phyloP scores from a whole-genome alignment of 2,888 invertebrate species.

The Sesamia inferens region DNA sequence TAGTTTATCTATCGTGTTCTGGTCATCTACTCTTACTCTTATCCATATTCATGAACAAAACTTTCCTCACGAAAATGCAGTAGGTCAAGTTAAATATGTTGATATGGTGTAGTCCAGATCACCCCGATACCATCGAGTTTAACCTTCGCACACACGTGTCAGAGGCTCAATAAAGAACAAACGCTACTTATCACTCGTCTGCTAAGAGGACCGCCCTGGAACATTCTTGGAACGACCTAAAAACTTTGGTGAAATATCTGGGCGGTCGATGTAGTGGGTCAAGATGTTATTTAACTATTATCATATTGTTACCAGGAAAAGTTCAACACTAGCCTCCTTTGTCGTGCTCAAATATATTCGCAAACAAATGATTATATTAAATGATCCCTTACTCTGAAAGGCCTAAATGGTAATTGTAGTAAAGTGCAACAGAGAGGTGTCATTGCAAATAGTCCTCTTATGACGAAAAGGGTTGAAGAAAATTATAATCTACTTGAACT shows the following conservation, averaged over 20 bases:
- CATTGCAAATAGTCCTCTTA: neutral
- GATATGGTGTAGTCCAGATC: slow-evolving; percentile 10
- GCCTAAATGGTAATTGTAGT: too few relatives aligned
- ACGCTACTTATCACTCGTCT: slow-evolving; percentile 63
- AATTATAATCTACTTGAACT: neutral
- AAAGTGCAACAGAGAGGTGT: too few relatives aligned
- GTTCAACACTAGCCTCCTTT: neutral
- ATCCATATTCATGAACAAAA: neutral
- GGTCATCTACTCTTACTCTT: too few relatives aligned
- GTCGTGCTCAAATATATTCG: neutral
- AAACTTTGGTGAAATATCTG: slow-evolving; percentile 19
- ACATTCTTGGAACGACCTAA: slow-evolving; percentile 58
- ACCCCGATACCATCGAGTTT: slow-evolving; percentile 10
- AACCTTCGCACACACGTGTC: slow-evolving; percentile 48
- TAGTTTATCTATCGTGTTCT: neutral
- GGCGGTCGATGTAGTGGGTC: slow-evolving; percentile 29
- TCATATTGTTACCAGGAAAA: neutral
- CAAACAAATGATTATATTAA: neutral
- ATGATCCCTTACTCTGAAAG: too few relatives aligned
- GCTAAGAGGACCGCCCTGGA: slow-evolving; percentile 67
- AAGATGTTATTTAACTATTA: slow-evolving; percentile 3
- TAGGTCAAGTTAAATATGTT: slow-evolving; percentile 2
- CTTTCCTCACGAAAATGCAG: neutral
- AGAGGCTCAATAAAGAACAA: slow-evolving; percentile 59
- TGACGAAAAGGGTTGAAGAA: neutral